Evolutionary conservation across 1,140 invertebrate species (phyloP), one percentile per base, ranked within the genome.

Genomic region (Drosophila mayri): DNA sequence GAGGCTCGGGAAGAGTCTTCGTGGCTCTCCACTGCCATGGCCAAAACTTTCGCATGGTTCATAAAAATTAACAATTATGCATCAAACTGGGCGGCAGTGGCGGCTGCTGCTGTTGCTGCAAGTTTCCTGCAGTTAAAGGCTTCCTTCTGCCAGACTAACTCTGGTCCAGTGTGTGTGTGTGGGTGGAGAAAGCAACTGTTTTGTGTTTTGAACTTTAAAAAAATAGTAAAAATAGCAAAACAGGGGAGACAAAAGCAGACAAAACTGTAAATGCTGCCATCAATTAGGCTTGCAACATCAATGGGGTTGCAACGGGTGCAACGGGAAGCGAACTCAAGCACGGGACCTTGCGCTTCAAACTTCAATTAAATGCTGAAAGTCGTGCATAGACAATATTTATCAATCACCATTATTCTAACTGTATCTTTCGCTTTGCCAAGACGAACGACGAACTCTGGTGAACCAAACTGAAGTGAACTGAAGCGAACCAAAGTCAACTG

Each of bases 351-450:
- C 81, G 80, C 80, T 84, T 83, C 55, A 84, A 78, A 87, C 85
- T 88, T 88, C 80, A 88, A 88, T 88, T 88, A 88, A 90, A 90
- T 66, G 47, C 55, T 65, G 75, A 68, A 66, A 88, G 65, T 88
- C 84, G 84, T 88, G 84, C 84, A 75, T 88, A 81, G 85, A 85
- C 81, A 80, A 90, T 88, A 88, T 88, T 90, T 88, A 88, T 88
- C 86, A 88, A 88, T 88, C 84, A 88, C 85, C 84, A 88, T 88
- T 88, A 88, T 90, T 88, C 86, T 90, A 88, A 85, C 84, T 81
- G 85, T 84, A 65, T 82, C 60, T 68, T 41, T 30, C 38, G 55
- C 35, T 59, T 54, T 30, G 47, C 32, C 61, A 57, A 78, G 57
- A 70, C 54, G 12, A 67, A 32, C 40, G 40, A 62, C 35, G 35